These are phyloP conservation scores for Typhlichthys eigenmanni DNA, from an alignment of 2,797 vertebrate genomes.

Conservation along the genomic window DNA sequence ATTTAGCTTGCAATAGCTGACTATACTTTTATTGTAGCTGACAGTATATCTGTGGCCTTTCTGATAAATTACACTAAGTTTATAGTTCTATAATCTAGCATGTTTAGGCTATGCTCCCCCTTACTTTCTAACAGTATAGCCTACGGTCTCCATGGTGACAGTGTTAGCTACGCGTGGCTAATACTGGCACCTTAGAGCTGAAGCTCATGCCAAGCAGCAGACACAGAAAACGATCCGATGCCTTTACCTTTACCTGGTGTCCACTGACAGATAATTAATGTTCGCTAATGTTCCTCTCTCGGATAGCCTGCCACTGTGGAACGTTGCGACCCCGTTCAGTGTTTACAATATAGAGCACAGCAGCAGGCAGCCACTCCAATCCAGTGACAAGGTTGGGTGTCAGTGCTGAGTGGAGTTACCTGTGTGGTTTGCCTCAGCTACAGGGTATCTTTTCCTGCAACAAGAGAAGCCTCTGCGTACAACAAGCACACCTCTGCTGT, in stretches of 20 bases:
- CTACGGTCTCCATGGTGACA: slow-evolving; percentile 20
- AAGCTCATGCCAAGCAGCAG: slow-evolving; percentile 3
- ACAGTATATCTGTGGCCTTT: too few relatives aligned
- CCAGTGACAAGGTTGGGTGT: slow-evolving; percentile 61
- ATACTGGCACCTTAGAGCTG: neutral
- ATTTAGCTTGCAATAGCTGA: too few relatives aligned
- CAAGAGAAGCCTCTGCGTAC: slow-evolving; percentile 30
- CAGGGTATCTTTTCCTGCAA: slow-evolving; percentile 37
- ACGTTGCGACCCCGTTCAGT: slow-evolving; percentile 12
- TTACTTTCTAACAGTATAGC: neutral
- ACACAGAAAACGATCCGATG: slow-evolving; percentile 32
- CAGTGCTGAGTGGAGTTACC: slow-evolving; percentile 50
- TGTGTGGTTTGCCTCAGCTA: slow-evolving; percentile 15
- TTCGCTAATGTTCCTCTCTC: slow-evolving; percentile 46
- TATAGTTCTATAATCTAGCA: too few relatives aligned
- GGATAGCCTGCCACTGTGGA: slow-evolving; percentile 17
- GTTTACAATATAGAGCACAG: slow-evolving; percentile 46
- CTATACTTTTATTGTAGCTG: too few relatives aligned
- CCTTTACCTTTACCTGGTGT: slow-evolving; percentile 28
- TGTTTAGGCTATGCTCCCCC: neutral
- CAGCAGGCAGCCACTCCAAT: slow-evolving; percentile 39
- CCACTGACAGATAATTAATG: slow-evolving; percentile 52
- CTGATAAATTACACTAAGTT: too few relatives aligned
- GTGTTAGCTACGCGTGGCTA: slow-evolving; percentile 21
- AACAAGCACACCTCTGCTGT: neutral